These are phyloP conservation scores for Eulimnadia texana DNA, from an alignment of 1,140 invertebrate species.

Conservation along the genomic window DNA sequence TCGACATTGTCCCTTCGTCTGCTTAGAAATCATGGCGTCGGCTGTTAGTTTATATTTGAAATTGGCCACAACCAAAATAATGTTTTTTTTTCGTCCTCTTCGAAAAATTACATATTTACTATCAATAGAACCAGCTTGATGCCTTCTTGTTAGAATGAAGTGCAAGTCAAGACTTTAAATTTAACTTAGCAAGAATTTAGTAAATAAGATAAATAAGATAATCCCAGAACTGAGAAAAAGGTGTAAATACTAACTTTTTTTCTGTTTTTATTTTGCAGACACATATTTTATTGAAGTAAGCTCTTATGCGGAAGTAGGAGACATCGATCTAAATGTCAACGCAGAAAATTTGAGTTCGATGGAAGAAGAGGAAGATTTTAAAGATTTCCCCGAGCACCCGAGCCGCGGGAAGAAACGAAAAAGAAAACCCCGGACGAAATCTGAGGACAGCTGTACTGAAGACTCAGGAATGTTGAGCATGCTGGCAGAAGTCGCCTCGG, in stretches of 20 bases:
- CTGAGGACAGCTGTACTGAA: background rate
- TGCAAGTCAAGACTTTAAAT: too few relatives aligned
- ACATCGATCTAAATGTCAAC: background rate
- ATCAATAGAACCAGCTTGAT: too few relatives aligned
- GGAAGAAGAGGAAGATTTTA: background rate
- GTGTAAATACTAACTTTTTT: background rate
- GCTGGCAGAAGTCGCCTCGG: conserved; percentile 37
- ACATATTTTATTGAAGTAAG: background rate
- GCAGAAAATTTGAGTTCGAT: background rate
- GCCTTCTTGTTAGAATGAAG: too few relatives aligned
- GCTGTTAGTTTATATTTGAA: background rate
- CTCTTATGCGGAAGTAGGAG: background rate
- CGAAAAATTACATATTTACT: background rate
- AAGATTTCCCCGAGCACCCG: background rate
- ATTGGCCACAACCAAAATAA: background rate
- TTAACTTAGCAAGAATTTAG: background rate
- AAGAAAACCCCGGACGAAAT: background rate
- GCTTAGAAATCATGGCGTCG: background rate
- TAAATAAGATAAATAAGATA: background rate
- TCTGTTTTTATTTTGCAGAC: background rate
- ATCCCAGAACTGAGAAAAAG: background rate
- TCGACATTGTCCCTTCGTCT: background rate
- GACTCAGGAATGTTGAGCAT: conserved; percentile 29
- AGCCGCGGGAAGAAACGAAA: background rate
- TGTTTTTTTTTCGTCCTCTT: background rate